Evolutionary conservation across 92 coral and sea anemone species (phyloP).

Genomic region (Pocillopora grandis): DNA sequence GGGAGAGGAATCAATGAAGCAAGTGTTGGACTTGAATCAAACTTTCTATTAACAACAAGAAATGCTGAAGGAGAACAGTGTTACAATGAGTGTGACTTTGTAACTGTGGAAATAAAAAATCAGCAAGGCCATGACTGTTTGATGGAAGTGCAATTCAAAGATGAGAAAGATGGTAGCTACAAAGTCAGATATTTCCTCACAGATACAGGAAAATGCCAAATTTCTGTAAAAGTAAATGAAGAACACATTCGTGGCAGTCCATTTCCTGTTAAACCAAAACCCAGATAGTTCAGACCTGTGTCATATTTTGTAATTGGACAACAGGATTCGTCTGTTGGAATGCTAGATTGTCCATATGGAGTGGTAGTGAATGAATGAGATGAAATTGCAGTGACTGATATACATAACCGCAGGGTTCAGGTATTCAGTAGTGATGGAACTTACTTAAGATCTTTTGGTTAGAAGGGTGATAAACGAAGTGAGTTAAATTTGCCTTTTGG

Average conservation of each 20-base stretch:
- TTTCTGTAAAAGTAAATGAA: constrained; percentile 15
- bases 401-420: not conserved
- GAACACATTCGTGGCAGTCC: constrained; percentile 12
- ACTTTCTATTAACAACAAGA: not conserved
- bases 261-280: constrained; percentile 9
- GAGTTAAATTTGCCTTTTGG: not conserved
- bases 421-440: constrained; percentile 1
- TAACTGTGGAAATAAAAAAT: constrained; percentile 5
- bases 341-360: constrained; percentile 4
- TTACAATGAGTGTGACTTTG: not conserved
- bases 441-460: not conserved
- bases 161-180: constrained; percentile 39
- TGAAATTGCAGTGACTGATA: constrained; percentile 16
- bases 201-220: constrained; percentile 32
- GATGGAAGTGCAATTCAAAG: not conserved
- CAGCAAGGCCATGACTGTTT: not conserved
- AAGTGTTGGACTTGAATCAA: not conserved
- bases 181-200: not conserved
- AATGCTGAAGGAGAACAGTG: not conserved
- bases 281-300: constrained; percentile 26
- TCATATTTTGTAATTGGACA: constrained; percentile 38
- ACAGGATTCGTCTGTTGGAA: constrained; percentile 30
- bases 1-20: constrained; percentile 26
- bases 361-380: constrained; percentile 19
- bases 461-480: constrained; percentile 4